phyloP scores from a whole-genome alignment of 2,113 vertebrate species.

The Stomatorhinus ivindoensis region DNA sequence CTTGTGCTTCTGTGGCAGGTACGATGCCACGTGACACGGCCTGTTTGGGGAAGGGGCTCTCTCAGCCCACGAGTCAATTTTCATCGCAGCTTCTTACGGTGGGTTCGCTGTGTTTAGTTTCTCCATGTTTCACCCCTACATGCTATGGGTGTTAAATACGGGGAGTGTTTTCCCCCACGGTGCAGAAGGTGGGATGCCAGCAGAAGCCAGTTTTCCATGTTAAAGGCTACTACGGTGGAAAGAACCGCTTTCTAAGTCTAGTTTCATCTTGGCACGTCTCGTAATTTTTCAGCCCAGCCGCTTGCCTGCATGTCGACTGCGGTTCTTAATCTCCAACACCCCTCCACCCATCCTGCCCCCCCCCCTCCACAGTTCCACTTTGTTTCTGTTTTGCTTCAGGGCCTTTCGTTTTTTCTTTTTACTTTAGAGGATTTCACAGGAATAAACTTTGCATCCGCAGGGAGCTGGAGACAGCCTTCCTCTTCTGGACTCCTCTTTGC shows the following conservation, averaged over 20 bases:
- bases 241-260: slow-evolving; percentile 21
- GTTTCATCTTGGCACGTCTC: slow-evolving; percentile 8
- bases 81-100: neutral
- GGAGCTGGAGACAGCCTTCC: neutral
- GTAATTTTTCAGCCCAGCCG: slow-evolving; percentile 3
- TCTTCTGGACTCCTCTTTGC: neutral
- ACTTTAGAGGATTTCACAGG: neutral
- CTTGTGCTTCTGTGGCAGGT: neutral
- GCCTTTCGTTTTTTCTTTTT: neutral
- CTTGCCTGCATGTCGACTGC: neutral
- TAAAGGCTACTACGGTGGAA: slow-evolving; percentile 28
- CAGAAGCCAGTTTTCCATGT: slow-evolving; percentile 23
- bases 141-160: slow-evolving; percentile 4
- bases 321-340: neutral
- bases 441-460: neutral
- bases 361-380: neutral
- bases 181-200: neutral
- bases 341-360: neutral
- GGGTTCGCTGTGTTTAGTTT: neutral
- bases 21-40: neutral
- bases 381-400: slow-evolving; percentile 10
- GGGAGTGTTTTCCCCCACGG: slow-evolving; percentile 4
- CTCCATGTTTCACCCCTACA: neutral
- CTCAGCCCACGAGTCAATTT: neutral
- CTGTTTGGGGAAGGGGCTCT: neutral